Conservation (phyloP, 2,888 invertebrate species). For the Heliconius sara region DNA sequence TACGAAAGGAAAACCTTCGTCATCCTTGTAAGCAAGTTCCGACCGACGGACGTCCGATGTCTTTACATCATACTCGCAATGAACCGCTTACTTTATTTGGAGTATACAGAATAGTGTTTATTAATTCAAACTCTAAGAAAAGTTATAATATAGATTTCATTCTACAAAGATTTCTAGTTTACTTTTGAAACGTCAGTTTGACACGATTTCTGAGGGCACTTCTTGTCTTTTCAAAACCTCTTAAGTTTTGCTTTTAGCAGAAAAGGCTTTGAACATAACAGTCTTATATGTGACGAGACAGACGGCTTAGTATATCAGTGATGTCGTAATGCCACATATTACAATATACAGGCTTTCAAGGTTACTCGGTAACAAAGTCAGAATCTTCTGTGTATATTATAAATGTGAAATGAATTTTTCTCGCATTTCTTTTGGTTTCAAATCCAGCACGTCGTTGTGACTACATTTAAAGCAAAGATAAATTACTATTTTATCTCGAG, state of each 20-base stretch:
- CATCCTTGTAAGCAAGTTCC: slow-evolving; percentile 38
- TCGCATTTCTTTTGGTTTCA: slow-evolving; percentile 24
- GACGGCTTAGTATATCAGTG: slow-evolving; percentile 5
- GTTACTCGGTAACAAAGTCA: slow-evolving; percentile 18
- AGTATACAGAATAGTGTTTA: neutral
- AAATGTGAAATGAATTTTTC: slow-evolving; percentile 6
- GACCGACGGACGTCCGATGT: slow-evolving; percentile 38
- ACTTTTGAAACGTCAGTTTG: slow-evolving; percentile 29
- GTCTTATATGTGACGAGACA: slow-evolving; percentile 29
- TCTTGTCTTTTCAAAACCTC: slow-evolving; percentile 40
- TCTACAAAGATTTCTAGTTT: slow-evolving; percentile 22
- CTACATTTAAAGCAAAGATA: slow-evolving; percentile 55
- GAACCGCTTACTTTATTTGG: slow-evolving; percentile 35
- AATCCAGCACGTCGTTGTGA: slow-evolving; percentile 31
- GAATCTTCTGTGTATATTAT: slow-evolving; percentile 8
- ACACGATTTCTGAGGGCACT: slow-evolving; percentile 40
- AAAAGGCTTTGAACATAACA: slow-evolving; percentile 39
- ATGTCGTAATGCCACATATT: slow-evolving; percentile 18
- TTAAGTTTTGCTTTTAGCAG: slow-evolving; percentile 43
- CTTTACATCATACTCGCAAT: slow-evolving; percentile 36
- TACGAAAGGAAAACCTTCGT: slow-evolving; percentile 39
- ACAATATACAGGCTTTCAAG: slow-evolving; percentile 20
- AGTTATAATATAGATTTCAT: slow-evolving; percentile 32
- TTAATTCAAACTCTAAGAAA: neutral
- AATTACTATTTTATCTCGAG: slow-evolving; percentile 61